These are phyloP conservation scores for Chymomyza caudatula DNA, from an alignment of 2,888 invertebrate species.

Conservation along the genomic window DNA sequence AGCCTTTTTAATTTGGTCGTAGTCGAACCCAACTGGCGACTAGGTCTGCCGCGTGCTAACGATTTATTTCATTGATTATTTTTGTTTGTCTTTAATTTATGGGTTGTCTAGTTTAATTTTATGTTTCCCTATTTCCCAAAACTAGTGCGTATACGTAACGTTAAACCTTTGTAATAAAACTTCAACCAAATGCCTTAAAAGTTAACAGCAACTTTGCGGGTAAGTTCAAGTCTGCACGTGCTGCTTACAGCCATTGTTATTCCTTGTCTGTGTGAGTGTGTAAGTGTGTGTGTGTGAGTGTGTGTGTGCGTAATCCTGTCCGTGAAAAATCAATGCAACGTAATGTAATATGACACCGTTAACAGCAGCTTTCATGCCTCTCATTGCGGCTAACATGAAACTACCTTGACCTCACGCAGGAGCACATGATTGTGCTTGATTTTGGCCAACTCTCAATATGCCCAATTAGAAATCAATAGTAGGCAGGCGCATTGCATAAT, in stretches of 20 bases:
- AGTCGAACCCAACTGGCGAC: neutral
- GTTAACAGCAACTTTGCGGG: neutral
- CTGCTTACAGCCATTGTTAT: neutral
- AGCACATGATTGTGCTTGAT: conserved; percentile 11
- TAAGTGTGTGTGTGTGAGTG: neutral
- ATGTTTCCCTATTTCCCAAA: conserved; percentile 12
- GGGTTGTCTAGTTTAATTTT: conserved; percentile 15
- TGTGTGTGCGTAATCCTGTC: neutral
- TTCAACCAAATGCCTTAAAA: neutral
- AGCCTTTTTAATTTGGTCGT: conserved; percentile 48
- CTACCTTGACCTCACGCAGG: conserved; percentile 38
- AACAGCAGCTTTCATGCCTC: no score
- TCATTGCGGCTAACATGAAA: neutral
- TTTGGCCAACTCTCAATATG: conserved; percentile 20
- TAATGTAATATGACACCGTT: conserved; percentile 21
- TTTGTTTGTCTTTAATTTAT: conserved; percentile 44
- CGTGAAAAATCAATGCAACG: conserved; percentile 43
- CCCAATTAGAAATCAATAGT: conserved; percentile 24
- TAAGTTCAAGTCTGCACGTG: neutral
- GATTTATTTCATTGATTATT: neutral
- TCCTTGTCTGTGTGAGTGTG: neutral
- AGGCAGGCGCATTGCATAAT: conserved; percentile 40
- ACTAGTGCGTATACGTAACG: neutral
- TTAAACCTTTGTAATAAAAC: conserved; percentile 27
- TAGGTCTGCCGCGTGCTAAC: neutral